Percentiles rank a stretch among this genome's conserved stretches.
Conservation (phyloP, 2,888 invertebrate species). For the Cataglyphis albicans region DNA sequence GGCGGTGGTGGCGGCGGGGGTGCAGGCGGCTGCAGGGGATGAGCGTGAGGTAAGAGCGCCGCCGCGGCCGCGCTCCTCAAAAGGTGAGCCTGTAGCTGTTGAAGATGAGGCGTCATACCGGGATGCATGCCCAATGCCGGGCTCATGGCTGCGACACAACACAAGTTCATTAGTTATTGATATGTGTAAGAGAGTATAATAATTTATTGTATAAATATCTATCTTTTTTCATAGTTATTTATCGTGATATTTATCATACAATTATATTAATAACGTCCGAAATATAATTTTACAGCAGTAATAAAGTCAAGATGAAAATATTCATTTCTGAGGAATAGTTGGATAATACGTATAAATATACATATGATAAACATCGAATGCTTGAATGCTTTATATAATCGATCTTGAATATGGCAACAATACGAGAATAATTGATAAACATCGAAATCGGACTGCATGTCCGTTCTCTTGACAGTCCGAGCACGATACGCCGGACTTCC, state of each 20-base stretch:
- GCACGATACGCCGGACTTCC: slow-evolving; percentile 79
- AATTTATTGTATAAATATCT: neutral
- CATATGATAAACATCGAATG: neutral
- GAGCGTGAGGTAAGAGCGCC: slow-evolving; percentile 87
- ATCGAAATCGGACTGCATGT: slow-evolving; percentile 68
- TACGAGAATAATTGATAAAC: slow-evolving; percentile 67
- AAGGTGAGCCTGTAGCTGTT: slow-evolving; percentile 93
- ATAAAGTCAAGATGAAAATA: neutral
- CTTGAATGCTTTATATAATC: slow-evolving; percentile 2
- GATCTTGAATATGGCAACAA: slow-evolving; percentile 45
- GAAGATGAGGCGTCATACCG: slow-evolving; percentile 89
- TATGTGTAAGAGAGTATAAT: neutral
- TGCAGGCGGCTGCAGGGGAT: slow-evolving; percentile 84
- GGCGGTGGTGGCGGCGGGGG: slow-evolving; percentile 80
- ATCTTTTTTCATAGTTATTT: neutral
- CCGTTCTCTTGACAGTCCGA: slow-evolving; percentile 70
- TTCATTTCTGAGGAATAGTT: neutral
- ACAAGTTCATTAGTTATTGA: neutral
- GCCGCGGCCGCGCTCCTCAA: slow-evolving; percentile 89
- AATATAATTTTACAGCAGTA: neutral
- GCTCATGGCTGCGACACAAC: slow-evolving; percentile 90
- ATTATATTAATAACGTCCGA: neutral
- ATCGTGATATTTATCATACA: neutral
- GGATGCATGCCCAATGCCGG: slow-evolving; percentile 92
- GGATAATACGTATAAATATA: neutral